Evolutionary conservation across 2,797 vertebrate species (phyloP).

Genomic region (Danio tinwini): DNA sequence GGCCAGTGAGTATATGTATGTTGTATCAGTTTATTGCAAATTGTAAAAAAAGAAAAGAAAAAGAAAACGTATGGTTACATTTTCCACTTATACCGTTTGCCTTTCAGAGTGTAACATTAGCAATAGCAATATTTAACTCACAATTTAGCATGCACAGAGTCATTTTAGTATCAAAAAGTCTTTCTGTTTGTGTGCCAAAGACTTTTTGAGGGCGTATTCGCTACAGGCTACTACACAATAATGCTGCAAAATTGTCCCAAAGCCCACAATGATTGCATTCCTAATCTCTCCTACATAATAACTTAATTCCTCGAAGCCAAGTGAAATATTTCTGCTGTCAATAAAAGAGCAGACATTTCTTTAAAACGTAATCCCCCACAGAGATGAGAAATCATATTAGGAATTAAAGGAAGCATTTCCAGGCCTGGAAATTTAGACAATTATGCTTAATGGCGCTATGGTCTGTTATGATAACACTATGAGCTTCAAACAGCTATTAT

Average conservation of each 20-base stretch:
- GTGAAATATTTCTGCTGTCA: conserved; percentile 42
- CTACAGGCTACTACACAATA: conserved; percentile 43
- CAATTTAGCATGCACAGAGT: neutral
- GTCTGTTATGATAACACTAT: conserved; percentile 41
- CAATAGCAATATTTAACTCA: neutral
- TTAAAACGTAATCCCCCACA: conserved; percentile 20
- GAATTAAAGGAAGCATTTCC: conserved; percentile 45
- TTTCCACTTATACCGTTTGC: neutral
- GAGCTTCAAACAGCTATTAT: conserved; percentile 40
- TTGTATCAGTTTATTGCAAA: no score
- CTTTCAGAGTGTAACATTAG: neutral
- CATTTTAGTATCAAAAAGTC: conserved; percentile 12
- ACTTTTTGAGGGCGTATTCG: conserved; percentile 15
- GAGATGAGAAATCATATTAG: conserved; percentile 48
- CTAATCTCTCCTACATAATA: conserved; percentile 50
- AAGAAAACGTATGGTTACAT: neutral
- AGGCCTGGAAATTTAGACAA: conserved; percentile 5
- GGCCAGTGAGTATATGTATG: no score
- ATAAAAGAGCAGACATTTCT: conserved; percentile 31
- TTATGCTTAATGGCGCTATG: conserved; percentile 24
- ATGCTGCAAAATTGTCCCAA: conserved; percentile 42
- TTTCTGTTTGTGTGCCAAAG: conserved; percentile 16
- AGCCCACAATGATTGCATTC: conserved; percentile 45
- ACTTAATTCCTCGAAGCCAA: conserved; percentile 36
- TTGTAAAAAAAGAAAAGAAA: no score